A percentile compares a stretch with the other conserved stretches of the same genome.
phyloP scores from a whole-genome alignment of 1,140 invertebrate genomes.

The Anoplolepis gracilipes region DNA sequence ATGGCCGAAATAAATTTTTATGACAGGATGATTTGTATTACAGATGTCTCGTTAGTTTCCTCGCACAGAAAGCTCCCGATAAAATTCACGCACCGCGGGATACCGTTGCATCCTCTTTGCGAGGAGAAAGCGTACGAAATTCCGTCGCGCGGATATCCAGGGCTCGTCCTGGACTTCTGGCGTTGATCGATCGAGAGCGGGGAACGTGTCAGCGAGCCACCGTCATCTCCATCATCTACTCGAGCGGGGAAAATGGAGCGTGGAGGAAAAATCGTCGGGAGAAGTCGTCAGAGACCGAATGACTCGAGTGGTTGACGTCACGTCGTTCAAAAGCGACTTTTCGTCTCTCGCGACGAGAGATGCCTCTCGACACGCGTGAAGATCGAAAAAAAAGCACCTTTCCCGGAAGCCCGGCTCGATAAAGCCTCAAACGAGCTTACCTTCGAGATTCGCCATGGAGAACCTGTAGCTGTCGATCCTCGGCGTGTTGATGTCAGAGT shows the following conservation, averaged over 20 bases:
- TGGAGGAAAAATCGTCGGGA: constrained; percentile 5
- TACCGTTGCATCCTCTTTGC: not conserved
- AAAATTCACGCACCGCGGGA: constrained; percentile 49
- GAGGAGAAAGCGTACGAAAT: constrained; percentile 4
- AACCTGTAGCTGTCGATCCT: constrained; percentile 95
- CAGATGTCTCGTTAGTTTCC: not conserved
- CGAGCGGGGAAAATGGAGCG: constrained; percentile 12
- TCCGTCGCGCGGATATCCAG: not conserved
- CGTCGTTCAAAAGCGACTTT: constrained; percentile 48
- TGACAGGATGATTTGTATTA: constrained; percentile 30
- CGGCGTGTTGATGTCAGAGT: constrained; percentile 88
- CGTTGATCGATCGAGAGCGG: constrained; percentile 2
- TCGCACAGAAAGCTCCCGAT: constrained; percentile 4
- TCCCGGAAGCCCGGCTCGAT: constrained; percentile 17
- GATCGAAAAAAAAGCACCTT: constrained; percentile 20
- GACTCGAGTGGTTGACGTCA: constrained; percentile 15
- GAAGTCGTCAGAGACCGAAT: not conserved
- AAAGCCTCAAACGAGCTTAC: constrained; percentile 80
- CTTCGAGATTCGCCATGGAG: constrained; percentile 96
- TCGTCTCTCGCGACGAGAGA: not conserved
- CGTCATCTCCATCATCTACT: constrained; percentile 9
- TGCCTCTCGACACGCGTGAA: constrained; percentile 13
- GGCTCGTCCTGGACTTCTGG: not conserved
- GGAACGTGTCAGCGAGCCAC: not conserved
- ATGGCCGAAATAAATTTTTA: constrained; percentile 52